Base-by-base conservation (phyloP, 2,797 vertebrate genomes). In the Protosalanx chinensis region DNA sequence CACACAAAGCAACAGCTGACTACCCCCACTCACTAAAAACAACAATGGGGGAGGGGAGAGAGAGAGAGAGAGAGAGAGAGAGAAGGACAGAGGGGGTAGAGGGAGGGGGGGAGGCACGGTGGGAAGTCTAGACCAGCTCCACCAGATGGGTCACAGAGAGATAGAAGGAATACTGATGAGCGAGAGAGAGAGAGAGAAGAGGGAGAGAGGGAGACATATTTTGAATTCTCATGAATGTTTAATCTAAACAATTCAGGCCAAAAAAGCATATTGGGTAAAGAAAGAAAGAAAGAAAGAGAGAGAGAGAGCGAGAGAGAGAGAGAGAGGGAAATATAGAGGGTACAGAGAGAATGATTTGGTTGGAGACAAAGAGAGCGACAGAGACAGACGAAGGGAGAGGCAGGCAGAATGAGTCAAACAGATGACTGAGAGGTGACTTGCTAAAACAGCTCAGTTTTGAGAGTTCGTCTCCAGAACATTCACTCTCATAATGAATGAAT, bases 1-100 rank as follows among this genome's bases (percentile, higher is more conserved):
- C 5, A 37, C 71, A 81, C 77, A 82, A 41, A 10, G 37, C 85
- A 88, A 88, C 88, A 91, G 88, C 88, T 90, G 89, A 90, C 76
- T 78, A 80, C 76, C 75, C 71, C 70, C 23, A 56, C 37, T 41
- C 69, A 35, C 4, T 29, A n/a, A 16, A 16, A 16, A 16, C 51
- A 16, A n/a, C 51, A n/a, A 16, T 16, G 51, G 51, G 18, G 15
- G 5, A 5, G 51, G 6, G 16, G 51, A n/a, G 51, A n/a, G 51
- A n/a, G 51, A 51, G 49, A 53, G 51, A n/a, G 51, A 53, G 86
- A 89, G 85, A 88, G 90, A 85, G 81, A 86, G 81, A 86, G 84
- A 87, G 78, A 86, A 74, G 77, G 58, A 33, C 72, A 78, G 58
- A 37, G 74, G 30, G 76, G 72, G 23, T 27, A 27, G 23, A 27